Conservation (phyloP, 1,140 invertebrate species). For the Diuraphis noxia region DNA sequence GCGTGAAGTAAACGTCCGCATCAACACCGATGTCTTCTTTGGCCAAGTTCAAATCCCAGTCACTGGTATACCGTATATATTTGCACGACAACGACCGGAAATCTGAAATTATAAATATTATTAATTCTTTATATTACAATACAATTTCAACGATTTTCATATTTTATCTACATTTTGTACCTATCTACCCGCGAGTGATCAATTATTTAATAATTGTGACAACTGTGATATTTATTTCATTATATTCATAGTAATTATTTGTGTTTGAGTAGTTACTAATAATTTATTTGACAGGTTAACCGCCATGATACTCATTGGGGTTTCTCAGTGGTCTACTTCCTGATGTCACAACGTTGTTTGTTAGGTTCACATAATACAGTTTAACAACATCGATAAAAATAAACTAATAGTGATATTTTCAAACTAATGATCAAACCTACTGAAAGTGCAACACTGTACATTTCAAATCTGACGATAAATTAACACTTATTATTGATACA, state of each 20-base stretch:
- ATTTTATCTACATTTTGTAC: background rate
- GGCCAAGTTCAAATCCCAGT: constrained; percentile 57
- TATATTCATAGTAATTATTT: background rate
- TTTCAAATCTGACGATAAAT: too few relatives aligned
- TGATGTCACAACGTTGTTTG: too few relatives aligned
- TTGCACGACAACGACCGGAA: constrained; percentile 27
- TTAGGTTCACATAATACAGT: too few relatives aligned
- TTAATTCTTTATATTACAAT: background rate
- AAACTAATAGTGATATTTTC: too few relatives aligned
- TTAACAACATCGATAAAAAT: too few relatives aligned
- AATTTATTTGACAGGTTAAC: too few relatives aligned
- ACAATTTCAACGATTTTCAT: background rate
- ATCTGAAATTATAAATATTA: background rate
- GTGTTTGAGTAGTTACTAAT: background rate
- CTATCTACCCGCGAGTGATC: background rate
- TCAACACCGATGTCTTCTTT: constrained; percentile 57
- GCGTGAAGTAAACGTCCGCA: constrained; percentile 57
- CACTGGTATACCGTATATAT: constrained; percentile 40
- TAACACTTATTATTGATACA: too few relatives aligned
- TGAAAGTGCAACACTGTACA: too few relatives aligned
- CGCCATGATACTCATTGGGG: too few relatives aligned
- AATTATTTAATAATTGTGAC: background rate
- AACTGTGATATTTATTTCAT: background rate
- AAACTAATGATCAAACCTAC: too few relatives aligned
- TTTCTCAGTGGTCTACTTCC: too few relatives aligned